Evolutionary conservation across 2,797 vertebrate species (phyloP).

Genomic region (Falco concolor): DNA sequence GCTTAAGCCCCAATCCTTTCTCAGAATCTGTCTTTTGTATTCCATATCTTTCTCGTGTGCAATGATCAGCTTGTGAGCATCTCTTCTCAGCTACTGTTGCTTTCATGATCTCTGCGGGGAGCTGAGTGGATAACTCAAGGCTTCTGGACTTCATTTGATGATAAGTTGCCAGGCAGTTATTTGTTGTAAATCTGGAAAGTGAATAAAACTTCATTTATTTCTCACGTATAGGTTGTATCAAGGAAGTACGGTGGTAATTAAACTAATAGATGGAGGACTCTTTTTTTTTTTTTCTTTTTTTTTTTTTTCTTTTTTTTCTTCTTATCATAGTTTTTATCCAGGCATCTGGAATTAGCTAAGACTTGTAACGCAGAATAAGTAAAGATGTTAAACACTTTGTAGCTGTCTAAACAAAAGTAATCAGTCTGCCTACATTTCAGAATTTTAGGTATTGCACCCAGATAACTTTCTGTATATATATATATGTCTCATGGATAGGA

Average conservation of each 20-base stretch:
- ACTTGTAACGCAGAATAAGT: neutral
- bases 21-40: neutral
- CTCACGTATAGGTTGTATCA: neutral
- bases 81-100: neutral
- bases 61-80: neutral
- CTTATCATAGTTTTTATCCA: neutral
- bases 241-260: neutral
- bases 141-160: neutral
- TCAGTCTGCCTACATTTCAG: neutral
- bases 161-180: neutral
- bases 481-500: neutral
- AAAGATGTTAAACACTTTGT: neutral
- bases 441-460: neutral
- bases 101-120: neutral
- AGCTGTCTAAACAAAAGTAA: neutral
- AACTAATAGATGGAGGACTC: neutral
- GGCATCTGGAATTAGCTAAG: neutral
- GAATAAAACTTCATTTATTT: neutral
- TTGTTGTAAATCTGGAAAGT: neutral
- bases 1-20: neutral
- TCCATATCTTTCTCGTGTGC: neutral
- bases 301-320: too few species aligned
- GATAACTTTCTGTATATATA: neutral
- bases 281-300: too few species aligned
- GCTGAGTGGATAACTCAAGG: neutral